Evolutionary conservation across 2,888 invertebrate species (phyloP).

Genomic region (Brenthis hecate): DNA sequence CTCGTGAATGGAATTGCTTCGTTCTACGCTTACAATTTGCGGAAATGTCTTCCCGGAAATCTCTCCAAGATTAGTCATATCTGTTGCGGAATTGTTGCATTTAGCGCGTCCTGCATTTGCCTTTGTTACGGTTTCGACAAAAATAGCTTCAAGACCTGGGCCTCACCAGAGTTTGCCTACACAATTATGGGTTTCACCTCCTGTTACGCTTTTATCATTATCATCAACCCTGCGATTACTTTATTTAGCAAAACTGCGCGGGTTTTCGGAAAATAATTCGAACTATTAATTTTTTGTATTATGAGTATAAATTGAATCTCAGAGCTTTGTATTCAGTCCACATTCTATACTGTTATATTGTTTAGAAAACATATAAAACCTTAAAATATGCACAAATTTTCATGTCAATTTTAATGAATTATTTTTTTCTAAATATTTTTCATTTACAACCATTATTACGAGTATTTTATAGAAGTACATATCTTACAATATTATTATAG

Average conservation of each 20-base stretch:
- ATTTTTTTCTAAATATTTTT: too few relatives aligned
- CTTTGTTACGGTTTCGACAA: conserved; percentile 62
- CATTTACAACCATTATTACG: too few relatives aligned
- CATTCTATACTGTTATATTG: too few relatives aligned
- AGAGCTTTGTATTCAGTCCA: not conserved
- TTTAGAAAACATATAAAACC: too few relatives aligned
- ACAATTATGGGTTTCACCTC: conserved; percentile 52
- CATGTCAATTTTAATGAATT: too few relatives aligned
- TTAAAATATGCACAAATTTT: too few relatives aligned
- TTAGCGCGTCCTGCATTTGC: conserved; percentile 49
- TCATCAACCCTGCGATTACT: conserved; percentile 54
- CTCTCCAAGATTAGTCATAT: conserved; percentile 60
- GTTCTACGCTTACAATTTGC: conserved; percentile 57
- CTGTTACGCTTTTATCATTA: conserved; percentile 51
- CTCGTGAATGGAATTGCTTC: conserved; percentile 60
- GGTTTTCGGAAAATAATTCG: conserved; percentile 3
- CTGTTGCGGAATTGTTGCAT: conserved; percentile 58
- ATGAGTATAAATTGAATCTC: conserved; percentile 23
- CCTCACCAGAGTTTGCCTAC: conserved; percentile 44
- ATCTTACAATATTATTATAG: too few relatives aligned
- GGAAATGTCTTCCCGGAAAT: conserved; percentile 51
- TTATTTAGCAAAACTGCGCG: conserved; percentile 49
- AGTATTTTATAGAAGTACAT: too few relatives aligned
- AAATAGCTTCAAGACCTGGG: conserved; percentile 53
- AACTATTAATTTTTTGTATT: not conserved